These are phyloP conservation scores for Ligdia adustata DNA, from an alignment of 2,888 invertebrate genomes.

Conservation along the genomic window DNA sequence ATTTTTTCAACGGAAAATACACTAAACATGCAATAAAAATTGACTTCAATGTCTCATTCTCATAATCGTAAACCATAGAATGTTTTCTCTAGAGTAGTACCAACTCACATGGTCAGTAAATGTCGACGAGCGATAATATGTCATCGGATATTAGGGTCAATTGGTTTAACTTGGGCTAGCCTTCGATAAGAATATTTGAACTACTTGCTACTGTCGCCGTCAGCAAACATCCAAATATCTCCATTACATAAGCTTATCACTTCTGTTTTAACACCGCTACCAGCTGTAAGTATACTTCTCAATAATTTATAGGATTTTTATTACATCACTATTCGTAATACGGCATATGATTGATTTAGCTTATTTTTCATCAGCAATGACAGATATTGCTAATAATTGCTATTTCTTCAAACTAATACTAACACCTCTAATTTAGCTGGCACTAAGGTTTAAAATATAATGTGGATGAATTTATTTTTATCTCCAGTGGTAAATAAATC, in stretches of 20 bases:
- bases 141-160: slow-evolving; percentile 72
- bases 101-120: slow-evolving; percentile 6
- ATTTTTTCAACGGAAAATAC: too few relatives aligned
- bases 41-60: too few relatives aligned
- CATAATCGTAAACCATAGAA: not conserved
- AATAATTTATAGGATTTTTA: slow-evolving; percentile 19
- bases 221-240: slow-evolving; percentile 48
- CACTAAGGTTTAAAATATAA: slow-evolving; percentile 6
- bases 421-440: slow-evolving; percentile 2
- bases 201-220: slow-evolving; percentile 52
- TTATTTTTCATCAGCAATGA: slow-evolving; percentile 22
- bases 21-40: too few relatives aligned
- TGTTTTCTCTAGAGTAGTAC: not conserved
- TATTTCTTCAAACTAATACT: not conserved
- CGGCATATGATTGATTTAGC: slow-evolving; percentile 32
- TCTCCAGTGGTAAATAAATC: slow-evolving; percentile 28
- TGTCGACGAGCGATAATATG: slow-evolving; percentile 55
- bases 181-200: slow-evolving; percentile 68
- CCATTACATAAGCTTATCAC: slow-evolving; percentile 49
- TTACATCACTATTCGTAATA: slow-evolving; percentile 27
- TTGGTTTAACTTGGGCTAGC: slow-evolving; percentile 66
- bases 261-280: slow-evolving; percentile 44
- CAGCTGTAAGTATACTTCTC: slow-evolving; percentile 5
- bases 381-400: slow-evolving; percentile 10
- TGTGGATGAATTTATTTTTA: not conserved